These are phyloP conservation scores for Ceratitis capitata DNA, from an alignment of 1,140 invertebrate genomes.

Conservation along the genomic window DNA sequence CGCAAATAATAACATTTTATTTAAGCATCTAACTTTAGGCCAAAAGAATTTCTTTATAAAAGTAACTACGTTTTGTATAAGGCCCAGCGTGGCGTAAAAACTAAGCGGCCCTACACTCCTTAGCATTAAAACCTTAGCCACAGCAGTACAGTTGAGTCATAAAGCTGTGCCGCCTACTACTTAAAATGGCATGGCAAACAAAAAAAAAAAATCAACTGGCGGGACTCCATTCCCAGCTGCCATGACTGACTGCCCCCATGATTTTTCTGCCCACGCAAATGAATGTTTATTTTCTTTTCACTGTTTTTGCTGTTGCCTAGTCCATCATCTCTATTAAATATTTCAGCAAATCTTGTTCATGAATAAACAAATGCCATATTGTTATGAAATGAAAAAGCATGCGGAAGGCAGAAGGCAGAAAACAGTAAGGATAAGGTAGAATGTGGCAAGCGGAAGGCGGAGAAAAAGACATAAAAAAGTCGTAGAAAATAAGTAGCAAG, in stretches of 20 bases:
- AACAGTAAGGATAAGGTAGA: too few species aligned
- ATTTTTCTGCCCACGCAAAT: neutral
- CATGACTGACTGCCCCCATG: neutral
- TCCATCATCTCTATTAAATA: constrained; percentile 8
- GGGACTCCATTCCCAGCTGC: neutral
- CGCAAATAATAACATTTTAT: neutral
- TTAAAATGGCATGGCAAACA: neutral
- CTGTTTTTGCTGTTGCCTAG: neutral
- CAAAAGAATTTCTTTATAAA: neutral
- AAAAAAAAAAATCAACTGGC: neutral
- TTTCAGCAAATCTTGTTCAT: neutral
- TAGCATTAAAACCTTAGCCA: neutral
- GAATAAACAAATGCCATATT: constrained; percentile 20
- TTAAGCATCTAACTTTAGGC: neutral
- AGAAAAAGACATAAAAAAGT: constrained; percentile 13
- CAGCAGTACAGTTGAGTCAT: neutral
- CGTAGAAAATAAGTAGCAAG: neutral
- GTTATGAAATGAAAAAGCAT: neutral
- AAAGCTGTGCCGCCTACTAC: neutral
- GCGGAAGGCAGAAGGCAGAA: too few species aligned
- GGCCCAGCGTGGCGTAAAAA: neutral
- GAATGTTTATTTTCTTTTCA: neutral
- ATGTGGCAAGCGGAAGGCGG: too few species aligned
- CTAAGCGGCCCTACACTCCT: neutral
- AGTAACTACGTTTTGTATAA: neutral